phyloP scores from a whole-genome alignment of 2,113 vertebrate species.

The Ochotona princeps region DNA sequence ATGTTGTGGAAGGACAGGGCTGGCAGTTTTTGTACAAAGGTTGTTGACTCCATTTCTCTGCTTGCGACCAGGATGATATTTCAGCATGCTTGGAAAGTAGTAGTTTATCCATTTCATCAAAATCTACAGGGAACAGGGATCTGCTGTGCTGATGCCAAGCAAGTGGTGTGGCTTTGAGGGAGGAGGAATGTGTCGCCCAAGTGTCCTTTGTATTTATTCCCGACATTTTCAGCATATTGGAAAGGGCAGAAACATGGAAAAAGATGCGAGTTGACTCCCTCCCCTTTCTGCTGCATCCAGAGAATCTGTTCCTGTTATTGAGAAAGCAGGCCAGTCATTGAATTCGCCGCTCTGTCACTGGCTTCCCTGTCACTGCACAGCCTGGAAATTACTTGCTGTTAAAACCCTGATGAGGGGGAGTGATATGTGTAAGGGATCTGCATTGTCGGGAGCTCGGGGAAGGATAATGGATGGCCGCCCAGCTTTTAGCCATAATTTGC shows the following conservation, averaged over 20 bases:
- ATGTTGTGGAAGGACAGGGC: background rate
- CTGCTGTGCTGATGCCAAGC: conserved; percentile 34
- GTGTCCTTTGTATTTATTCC: background rate
- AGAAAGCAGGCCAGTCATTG: conserved; percentile 43
- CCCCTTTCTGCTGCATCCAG: background rate
- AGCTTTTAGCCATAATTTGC: conserved; percentile 76
- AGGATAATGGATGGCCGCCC: conserved; percentile 79
- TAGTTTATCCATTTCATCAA: background rate
- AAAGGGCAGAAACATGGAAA: background rate
- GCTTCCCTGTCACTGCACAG: conserved; percentile 5
- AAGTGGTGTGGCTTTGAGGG: conserved; percentile 11
- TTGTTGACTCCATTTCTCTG: conserved; percentile 28
- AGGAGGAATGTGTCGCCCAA: background rate
- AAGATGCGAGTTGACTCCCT: conserved; percentile 16
- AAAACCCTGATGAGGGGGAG: conserved; percentile 60
- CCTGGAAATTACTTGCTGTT: conserved; percentile 63
- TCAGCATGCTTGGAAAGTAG: conserved; percentile 30
- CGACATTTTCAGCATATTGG: background rate
- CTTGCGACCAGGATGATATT: conserved; percentile 11
- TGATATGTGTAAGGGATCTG: conserved; percentile 68
- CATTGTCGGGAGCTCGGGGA: conserved; percentile 66
- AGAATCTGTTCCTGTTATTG: conserved; percentile 46
- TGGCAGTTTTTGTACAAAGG: background rate
- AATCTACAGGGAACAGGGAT: background rate
- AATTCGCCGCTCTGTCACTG: conserved; percentile 3